Evolutionary conservation across 2,888 invertebrate species (phyloP).

Genomic region (Hipparchia sbordonii): DNA sequence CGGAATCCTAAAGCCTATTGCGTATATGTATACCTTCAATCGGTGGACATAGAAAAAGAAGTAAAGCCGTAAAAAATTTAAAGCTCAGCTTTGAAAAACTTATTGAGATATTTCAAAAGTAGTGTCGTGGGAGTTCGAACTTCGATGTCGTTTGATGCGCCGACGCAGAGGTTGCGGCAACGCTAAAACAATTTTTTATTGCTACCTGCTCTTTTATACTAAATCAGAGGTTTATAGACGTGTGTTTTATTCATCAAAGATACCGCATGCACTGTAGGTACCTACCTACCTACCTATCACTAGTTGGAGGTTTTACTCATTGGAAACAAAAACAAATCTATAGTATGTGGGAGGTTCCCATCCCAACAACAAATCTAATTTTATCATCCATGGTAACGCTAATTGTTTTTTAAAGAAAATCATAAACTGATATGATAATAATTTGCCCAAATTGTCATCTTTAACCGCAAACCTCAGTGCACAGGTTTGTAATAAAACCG

Average conservation of each 20-base stretch:
- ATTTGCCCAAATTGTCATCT: too few relatives aligned
- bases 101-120: conserved; percentile 69
- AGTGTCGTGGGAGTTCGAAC: conserved; percentile 78
- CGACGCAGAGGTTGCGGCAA: conserved; percentile 56
- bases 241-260: conserved; percentile 65
- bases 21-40: background rate
- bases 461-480: too few relatives aligned
- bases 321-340: conserved; percentile 3
- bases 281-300: background rate
- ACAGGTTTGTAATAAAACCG: too few relatives aligned
- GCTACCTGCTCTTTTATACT: conserved; percentile 69
- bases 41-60: background rate
- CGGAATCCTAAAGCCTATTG: background rate
- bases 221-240: conserved; percentile 70
- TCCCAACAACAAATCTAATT: background rate
- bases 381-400: background rate
- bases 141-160: conserved; percentile 65
- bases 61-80: background rate
- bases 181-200: conserved; percentile 67
- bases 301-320: conserved; percentile 5
- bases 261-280: conserved; percentile 48
- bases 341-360: background rate
- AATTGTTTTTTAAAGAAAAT: too few relatives aligned
- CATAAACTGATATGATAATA: too few relatives aligned
- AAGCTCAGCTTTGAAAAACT: conserved; percentile 55